A percentile compares a stretch with the other conserved stretches of the same genome.
Conservation (phyloP, 2,797 vertebrate species). For the Lateolabrax maculatus region DNA sequence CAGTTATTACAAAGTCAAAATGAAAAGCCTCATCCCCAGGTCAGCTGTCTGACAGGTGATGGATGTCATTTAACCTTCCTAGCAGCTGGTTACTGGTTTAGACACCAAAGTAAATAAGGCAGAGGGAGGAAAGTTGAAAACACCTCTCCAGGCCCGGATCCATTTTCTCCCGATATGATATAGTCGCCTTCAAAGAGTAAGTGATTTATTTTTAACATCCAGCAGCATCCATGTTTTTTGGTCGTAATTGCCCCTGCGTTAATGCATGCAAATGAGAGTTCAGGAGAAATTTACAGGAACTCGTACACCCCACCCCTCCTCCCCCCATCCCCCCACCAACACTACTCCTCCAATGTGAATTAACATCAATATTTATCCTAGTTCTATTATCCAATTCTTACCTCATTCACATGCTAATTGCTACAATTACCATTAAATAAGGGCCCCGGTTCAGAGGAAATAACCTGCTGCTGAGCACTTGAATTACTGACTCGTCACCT, state of each 20-base stretch:
- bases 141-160: conserved; percentile 37
- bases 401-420: conserved; percentile 95
- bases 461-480: conserved; percentile 81
- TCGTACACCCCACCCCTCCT: conserved; percentile 12
- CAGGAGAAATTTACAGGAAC: conserved; percentile 71
- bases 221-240: conserved; percentile 61
- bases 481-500: conserved; percentile 75
- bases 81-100: conserved; percentile 73
- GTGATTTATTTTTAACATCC: conserved; percentile 74
- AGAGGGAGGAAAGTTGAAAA: conserved; percentile 52
- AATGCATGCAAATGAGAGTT: conserved; percentile 84
- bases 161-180: conserved; percentile 50
- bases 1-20: conserved; percentile 82
- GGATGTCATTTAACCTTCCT: conserved; percentile 81
- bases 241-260: conserved; percentile 77
- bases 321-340: conserved; percentile 28
- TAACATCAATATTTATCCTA: conserved; percentile 88
- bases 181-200: conserved; percentile 37
- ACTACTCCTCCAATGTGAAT: conserved; percentile 74
- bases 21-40: conserved; percentile 79
- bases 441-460: conserved; percentile 85
- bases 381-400: conserved; percentile 88
- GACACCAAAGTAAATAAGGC: conserved; percentile 71
- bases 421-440: conserved; percentile 94
- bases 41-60: conserved; percentile 78